Percentiles rank a stretch among this genome's conserved stretches.
phyloP scores from a whole-genome alignment of 1,140 invertebrate species.

The Drosophila ercepeae region DNA sequence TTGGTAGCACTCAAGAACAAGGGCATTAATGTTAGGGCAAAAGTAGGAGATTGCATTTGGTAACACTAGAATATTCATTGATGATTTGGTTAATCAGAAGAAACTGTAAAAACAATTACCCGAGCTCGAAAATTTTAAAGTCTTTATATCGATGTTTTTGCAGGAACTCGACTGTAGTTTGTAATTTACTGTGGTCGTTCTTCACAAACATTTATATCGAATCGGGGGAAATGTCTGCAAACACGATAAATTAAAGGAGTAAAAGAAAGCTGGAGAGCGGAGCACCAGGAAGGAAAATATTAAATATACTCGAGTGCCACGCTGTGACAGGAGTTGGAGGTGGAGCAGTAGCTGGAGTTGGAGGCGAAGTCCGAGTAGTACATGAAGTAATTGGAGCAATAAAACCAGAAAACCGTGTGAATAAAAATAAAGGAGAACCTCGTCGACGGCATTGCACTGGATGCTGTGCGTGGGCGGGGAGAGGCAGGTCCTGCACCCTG shows the following conservation, averaged over 20 bases:
- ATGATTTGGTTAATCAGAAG: no score
- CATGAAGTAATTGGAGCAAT: conserved; percentile 78
- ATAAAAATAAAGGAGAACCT: conserved; percentile 62
- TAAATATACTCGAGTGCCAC: conserved; percentile 61
- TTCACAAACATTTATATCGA: not conserved
- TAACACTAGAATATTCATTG: no score
- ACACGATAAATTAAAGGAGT: conserved; percentile 41
- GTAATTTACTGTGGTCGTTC: not conserved
- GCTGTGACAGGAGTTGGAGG: not conserved
- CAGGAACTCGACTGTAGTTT: not conserved
- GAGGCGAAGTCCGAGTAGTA: conserved; percentile 37
- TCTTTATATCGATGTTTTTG: no score
- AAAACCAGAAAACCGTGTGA: conserved; percentile 72
- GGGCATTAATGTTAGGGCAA: no score
- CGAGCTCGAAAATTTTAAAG: not conserved
- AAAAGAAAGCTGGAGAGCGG: not conserved
- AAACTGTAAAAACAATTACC: no score
- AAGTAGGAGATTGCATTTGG: no score
- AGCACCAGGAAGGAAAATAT: conserved; percentile 45
- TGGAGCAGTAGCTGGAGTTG: not conserved
- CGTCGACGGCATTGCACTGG: conserved; percentile 33
- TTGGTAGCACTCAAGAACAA: no score
- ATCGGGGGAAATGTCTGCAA: conserved; percentile 6
- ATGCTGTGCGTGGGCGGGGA: conserved; percentile 8
- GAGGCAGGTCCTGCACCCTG: conserved; percentile 36